These are phyloP conservation scores for Orussus abietinus DNA, from an alignment of 1,140 invertebrate species.

Conservation along the genomic window DNA sequence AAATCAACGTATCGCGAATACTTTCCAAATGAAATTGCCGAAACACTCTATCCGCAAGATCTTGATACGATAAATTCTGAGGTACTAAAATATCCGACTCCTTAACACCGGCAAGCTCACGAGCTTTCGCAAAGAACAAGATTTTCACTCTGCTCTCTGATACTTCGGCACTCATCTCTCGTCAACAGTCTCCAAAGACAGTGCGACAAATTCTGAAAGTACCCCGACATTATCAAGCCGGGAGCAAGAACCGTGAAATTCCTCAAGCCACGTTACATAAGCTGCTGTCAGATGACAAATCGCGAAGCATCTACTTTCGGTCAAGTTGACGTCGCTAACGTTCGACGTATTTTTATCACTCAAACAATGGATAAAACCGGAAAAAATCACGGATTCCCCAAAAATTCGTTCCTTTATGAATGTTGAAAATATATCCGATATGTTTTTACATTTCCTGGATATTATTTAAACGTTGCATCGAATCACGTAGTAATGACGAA, in stretches of 20 bases:
- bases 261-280: slow-evolving; percentile 1
- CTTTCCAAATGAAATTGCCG: slow-evolving; percentile 60
- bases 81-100: slow-evolving; percentile 55
- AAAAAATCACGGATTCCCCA: too few species aligned
- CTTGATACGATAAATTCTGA: slow-evolving; percentile 48
- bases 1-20: slow-evolving; percentile 68
- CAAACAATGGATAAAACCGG: too few species aligned
- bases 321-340: too few species aligned
- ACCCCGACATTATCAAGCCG: neutral
- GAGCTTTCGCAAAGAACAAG: slow-evolving; percentile 83
- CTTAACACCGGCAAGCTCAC: slow-evolving; percentile 67
- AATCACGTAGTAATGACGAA: slow-evolving; percentile 26
- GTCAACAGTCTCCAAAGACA: too few species aligned
- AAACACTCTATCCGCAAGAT: slow-evolving; percentile 61
- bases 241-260: neutral
- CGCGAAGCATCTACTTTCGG: neutral
- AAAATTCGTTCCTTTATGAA: too few species aligned
- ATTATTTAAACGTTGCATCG: slow-evolving; percentile 17
- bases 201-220: neutral
- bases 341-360: too few species aligned
- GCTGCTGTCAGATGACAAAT: neutral
- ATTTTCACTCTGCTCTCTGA: too few species aligned
- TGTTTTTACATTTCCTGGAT: too few species aligned
- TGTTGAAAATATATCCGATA: too few species aligned
- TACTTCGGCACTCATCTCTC: too few species aligned